Evolutionary conservation across 2,888 invertebrate genomes (phyloP).

Genomic region (Apocheima hispidaria): DNA sequence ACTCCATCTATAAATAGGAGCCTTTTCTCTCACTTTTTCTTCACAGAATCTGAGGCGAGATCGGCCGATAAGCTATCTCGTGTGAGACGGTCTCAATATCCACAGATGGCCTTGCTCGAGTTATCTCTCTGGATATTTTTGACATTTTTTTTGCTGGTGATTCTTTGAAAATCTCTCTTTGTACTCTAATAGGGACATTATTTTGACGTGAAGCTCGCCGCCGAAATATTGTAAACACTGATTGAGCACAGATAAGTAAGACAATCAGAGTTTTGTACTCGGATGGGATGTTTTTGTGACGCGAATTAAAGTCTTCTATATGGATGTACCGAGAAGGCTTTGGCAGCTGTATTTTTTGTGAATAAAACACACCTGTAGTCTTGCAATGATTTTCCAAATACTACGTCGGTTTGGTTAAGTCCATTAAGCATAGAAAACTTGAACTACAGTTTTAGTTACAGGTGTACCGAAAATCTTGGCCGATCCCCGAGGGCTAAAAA

Average conservation of each 20-base stretch:
- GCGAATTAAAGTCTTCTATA: conserved; percentile 53
- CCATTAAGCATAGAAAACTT: too few relatives aligned
- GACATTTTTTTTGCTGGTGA: conserved; percentile 80
- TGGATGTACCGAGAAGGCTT: conserved; percentile 41
- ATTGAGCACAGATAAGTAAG: conserved; percentile 82
- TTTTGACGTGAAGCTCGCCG: conserved; percentile 82
- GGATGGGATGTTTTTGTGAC: conserved; percentile 62
- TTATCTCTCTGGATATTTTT: conserved; percentile 82
- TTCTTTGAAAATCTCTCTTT: conserved; percentile 82
- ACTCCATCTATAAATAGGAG: conserved; percentile 82
- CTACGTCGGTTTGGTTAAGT: neutral
- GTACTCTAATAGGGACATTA: conserved; percentile 85
- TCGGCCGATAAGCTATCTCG: conserved; percentile 82
- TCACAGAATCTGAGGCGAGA: conserved; percentile 83
- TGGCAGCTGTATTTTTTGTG: conserved; percentile 47
- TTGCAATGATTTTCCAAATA: neutral
- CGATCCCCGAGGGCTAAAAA: too few relatives aligned
- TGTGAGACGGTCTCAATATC: conserved; percentile 85
- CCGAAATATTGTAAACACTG: conserved; percentile 83
- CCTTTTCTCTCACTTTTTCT: conserved; percentile 84
- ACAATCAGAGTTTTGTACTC: conserved; percentile 72
- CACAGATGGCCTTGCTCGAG: conserved; percentile 83
- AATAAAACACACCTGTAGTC: conserved; percentile 15
- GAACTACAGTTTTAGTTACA: too few relatives aligned
- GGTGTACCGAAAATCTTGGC: too few relatives aligned